Evolutionary conservation across 2,888 invertebrate species (phyloP).

Genomic region (Thymelicus sylvestris): DNA sequence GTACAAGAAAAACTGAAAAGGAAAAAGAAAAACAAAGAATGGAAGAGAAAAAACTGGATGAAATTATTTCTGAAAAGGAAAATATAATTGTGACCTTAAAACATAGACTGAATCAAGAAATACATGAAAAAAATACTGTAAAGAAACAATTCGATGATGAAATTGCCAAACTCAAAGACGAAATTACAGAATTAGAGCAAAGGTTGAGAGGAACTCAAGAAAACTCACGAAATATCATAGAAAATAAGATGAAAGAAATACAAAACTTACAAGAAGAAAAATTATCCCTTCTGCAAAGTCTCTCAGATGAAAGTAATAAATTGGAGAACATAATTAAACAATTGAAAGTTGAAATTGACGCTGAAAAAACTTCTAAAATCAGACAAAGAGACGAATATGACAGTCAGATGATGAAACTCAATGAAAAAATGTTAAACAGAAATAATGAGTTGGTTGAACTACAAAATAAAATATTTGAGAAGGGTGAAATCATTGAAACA

Average conservation of each 20-base stretch:
- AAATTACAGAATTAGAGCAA: slow-evolving; percentile 69
- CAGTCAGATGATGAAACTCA: slow-evolving; percentile 67
- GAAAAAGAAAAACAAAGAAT: slow-evolving; percentile 55
- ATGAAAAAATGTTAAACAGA: slow-evolving; percentile 71
- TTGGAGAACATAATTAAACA: slow-evolving; percentile 58
- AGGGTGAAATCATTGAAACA: slow-evolving; percentile 66
- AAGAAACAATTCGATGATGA: slow-evolving; percentile 60
- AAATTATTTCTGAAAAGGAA: slow-evolving; percentile 44
- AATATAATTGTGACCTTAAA: slow-evolving; percentile 63
- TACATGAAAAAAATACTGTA: slow-evolving; percentile 63
- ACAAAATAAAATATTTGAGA: slow-evolving; percentile 67
- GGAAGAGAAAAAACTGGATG: slow-evolving; percentile 50
- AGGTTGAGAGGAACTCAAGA: slow-evolving; percentile 61
- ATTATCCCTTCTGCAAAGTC: slow-evolving; percentile 62
- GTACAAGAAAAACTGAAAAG: slow-evolving; percentile 53
- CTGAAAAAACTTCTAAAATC: slow-evolving; percentile 60
- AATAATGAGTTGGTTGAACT: slow-evolving; percentile 74
- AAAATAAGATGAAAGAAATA: slow-evolving; percentile 66
- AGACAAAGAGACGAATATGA: slow-evolving; percentile 68
- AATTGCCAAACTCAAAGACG: slow-evolving; percentile 65
- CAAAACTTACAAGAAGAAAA: slow-evolving; percentile 72
- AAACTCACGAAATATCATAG: slow-evolving; percentile 56
- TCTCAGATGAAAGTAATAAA: slow-evolving; percentile 66
- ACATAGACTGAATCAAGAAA: slow-evolving; percentile 69
- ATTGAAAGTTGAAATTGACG: slow-evolving; percentile 59